Percentiles rank a stretch among this genome's conserved stretches.
Evolutionary conservation across 2,797 vertebrate species (phyloP).

Genomic region (Myotis pilosus): DNA sequence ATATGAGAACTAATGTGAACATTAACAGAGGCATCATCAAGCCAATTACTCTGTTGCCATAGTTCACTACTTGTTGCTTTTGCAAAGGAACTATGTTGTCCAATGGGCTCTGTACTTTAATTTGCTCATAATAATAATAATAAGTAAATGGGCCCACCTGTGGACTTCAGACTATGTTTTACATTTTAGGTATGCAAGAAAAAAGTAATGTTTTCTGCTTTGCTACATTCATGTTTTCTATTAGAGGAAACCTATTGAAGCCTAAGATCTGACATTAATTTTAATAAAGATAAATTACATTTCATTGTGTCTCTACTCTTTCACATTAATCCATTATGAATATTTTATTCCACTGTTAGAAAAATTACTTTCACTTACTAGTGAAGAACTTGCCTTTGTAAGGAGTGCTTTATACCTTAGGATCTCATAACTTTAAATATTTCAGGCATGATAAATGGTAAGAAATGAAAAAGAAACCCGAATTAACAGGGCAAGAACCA

Average conservation of each 20-base stretch:
- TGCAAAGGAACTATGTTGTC: not conserved
- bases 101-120: constrained; percentile 2
- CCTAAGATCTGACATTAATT: constrained; percentile 39
- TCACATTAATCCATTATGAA: constrained; percentile 59
- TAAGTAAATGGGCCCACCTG: constrained; percentile 31
- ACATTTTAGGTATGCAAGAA: not conserved
- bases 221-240: constrained; percentile 26
- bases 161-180: not conserved
- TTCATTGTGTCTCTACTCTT: constrained; percentile 60
- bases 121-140: not conserved
- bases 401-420: constrained; percentile 50
- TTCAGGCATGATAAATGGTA: constrained; percentile 33
- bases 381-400: constrained; percentile 42
- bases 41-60: not conserved
- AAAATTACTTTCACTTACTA: constrained; percentile 63
- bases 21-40: not conserved
- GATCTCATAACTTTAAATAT: constrained; percentile 50
- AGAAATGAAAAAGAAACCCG: constrained; percentile 46
- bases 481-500: not conserved
- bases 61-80: constrained; percentile 4
- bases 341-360: constrained; percentile 67
- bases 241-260: not conserved
- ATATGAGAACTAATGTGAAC: not conserved
- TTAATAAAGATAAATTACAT: constrained; percentile 62
- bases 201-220: not conserved